phyloP scores from a whole-genome alignment of 1,140 invertebrate species.

The Tribolium castaneum region DNA sequence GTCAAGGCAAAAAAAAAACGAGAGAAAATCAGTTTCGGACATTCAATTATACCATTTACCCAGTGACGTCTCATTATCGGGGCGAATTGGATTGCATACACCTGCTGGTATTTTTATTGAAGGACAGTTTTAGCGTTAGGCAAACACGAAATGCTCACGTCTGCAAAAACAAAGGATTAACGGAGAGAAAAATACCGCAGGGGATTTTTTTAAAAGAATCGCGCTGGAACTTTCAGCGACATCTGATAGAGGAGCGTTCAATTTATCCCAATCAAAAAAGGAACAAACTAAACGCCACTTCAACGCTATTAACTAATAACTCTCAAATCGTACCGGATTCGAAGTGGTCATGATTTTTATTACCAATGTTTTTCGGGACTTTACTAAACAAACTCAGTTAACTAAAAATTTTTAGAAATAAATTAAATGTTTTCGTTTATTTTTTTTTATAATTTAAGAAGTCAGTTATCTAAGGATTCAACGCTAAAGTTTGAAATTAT shows the following conservation, averaged over 20 bases:
- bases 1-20: neutral
- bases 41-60: neutral
- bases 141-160: neutral
- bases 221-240: neutral
- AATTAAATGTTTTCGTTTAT: too few relatives aligned
- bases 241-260: neutral
- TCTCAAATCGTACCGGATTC: too few relatives aligned
- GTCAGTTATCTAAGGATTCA: too few relatives aligned
- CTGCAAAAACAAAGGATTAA: slow-evolving; percentile 10
- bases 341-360: too few relatives aligned
- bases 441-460: too few relatives aligned
- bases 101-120: slow-evolving; percentile 9
- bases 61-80: neutral
- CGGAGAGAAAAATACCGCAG: neutral
- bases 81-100: neutral
- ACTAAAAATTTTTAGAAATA: too few relatives aligned
- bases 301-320: too few relatives aligned
- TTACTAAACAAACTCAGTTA: too few relatives aligned
- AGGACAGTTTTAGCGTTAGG: neutral
- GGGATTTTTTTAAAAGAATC: neutral
- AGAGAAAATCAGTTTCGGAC: neutral
- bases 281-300: too few relatives aligned
- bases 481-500: too few relatives aligned
- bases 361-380: too few relatives aligned
- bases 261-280: too few relatives aligned